A percentile compares a stretch with the other conserved stretches of the same genome.
Conservation (phyloP, 2,888 invertebrate genomes). For the Dione juno region DNA sequence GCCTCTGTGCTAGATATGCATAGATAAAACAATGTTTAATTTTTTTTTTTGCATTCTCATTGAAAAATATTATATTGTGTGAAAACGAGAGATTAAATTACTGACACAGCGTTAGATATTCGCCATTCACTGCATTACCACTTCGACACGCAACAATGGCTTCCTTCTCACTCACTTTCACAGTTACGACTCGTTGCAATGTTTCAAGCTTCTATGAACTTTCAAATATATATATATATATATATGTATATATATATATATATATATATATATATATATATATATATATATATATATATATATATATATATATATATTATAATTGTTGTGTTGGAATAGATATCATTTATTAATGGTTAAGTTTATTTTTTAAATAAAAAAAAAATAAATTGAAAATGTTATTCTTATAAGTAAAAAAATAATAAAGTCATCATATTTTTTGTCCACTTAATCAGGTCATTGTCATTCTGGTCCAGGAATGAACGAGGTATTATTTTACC, state of each 20-base stretch:
- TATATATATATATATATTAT: conserved; percentile 25
- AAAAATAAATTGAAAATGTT: no score
- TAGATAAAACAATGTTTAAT: no score
- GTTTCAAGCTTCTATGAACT: conserved; percentile 57
- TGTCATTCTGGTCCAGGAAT: conserved; percentile 44
- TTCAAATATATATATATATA: conserved; percentile 33
- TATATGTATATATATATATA: conserved; percentile 32
- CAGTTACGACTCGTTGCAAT: conserved; percentile 58
- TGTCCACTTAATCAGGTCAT: conserved; percentile 47
- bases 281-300: conserved; percentile 33
- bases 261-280: conserved; percentile 5
- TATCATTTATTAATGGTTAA: no score
- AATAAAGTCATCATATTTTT: background rate
- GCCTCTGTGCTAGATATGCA: no score
- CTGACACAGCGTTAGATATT: conserved; percentile 40
- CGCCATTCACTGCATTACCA: conserved; percentile 45
- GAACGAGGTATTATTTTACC: conserved; percentile 39
- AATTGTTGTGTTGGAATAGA: conserved; percentile 26
- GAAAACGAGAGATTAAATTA: conserved; percentile 32
- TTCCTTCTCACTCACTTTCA: conserved; percentile 75
- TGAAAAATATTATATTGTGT: background rate
- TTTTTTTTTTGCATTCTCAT: background rate
- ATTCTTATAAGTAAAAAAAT: background rate
- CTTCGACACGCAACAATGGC: conserved; percentile 65
- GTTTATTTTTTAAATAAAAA: no score